These are phyloP conservation scores for Istiophorus platypterus DNA, from an alignment of 2,113 vertebrate species.

Conservation along the genomic window DNA sequence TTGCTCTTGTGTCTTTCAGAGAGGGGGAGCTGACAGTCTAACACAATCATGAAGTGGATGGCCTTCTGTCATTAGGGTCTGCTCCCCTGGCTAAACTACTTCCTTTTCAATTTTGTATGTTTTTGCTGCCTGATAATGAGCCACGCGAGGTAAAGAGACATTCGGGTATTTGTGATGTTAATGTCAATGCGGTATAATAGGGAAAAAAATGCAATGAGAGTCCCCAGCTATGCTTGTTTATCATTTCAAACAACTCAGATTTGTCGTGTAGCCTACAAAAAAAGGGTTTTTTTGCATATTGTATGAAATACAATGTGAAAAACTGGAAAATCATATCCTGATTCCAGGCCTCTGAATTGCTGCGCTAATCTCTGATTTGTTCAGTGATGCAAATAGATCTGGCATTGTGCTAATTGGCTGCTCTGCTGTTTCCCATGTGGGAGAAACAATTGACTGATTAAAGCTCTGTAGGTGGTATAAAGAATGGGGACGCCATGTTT, in stretches of 20 bases:
- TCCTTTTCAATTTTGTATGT: slow-evolving; percentile 25
- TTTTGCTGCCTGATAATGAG: slow-evolving; percentile 67
- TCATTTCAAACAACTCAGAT: neutral
- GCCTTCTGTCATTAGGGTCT: slow-evolving; percentile 55
- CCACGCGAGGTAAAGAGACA: slow-evolving; percentile 29
- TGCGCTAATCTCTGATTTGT: neutral
- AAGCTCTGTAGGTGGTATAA: too few species aligned
- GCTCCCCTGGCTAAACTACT: slow-evolving; percentile 44
- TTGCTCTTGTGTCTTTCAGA: slow-evolving; percentile 24
- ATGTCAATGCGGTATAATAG: slow-evolving; percentile 3
- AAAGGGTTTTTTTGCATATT: neutral
- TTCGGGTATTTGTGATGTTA: slow-evolving; percentile 11
- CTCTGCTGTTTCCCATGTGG: neutral
- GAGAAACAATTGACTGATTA: neutral
- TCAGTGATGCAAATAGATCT: neutral
- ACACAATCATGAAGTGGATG: slow-evolving; percentile 53
- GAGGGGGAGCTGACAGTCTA: slow-evolving; percentile 19
- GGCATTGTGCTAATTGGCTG: neutral
- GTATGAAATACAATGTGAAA: too few species aligned
- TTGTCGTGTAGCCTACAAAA: neutral
- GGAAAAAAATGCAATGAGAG: neutral
- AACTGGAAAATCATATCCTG: too few species aligned
- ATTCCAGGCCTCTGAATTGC: neutral
- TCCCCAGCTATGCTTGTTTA: neutral
- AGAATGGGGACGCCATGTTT: neutral